Conservation (phyloP, 2,888 invertebrate genomes). For the Cephus sareptanus region DNA sequence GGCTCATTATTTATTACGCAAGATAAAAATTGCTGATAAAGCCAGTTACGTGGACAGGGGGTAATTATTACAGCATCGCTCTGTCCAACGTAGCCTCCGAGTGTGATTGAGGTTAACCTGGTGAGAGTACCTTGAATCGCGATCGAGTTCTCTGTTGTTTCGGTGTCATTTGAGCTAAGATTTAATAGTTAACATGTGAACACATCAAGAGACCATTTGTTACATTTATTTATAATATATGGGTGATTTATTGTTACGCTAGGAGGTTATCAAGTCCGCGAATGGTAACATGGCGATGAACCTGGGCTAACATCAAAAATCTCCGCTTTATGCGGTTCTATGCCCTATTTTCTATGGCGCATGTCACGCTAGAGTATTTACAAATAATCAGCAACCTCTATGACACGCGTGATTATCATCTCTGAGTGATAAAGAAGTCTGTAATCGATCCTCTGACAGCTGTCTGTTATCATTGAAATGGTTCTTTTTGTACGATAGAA, state of each 20-base stretch:
- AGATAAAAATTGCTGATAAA: conserved; percentile 8
- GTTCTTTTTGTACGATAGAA: neutral
- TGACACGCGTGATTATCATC: neutral
- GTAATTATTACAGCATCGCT: neutral
- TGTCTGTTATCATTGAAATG: neutral
- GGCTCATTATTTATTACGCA: neutral
- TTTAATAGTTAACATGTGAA: conserved; percentile 26
- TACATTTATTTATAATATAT: neutral
- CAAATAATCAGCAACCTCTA: conserved; percentile 1
- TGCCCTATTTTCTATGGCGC: conserved; percentile 42
- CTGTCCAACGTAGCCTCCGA: conserved; percentile 19
- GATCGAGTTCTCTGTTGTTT: conserved; percentile 50
- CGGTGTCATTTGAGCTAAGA: conserved; percentile 49
- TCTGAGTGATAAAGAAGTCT: neutral
- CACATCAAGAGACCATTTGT: conserved; percentile 6
- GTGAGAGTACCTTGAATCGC: conserved; percentile 53
- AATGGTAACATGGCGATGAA: conserved; percentile 1
- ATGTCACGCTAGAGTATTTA: conserved; percentile 27
- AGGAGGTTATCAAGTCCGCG: conserved; percentile 5
- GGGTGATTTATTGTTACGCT: neutral
- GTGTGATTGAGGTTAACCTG: conserved; percentile 20
- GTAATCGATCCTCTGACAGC: neutral
- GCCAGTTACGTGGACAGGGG: conserved; percentile 2
- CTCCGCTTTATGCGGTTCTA: conserved; percentile 12
- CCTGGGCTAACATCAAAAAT: neutral